phyloP scores from a whole-genome alignment of 1,140 invertebrate genomes.

The Drosophila tani region DNA sequence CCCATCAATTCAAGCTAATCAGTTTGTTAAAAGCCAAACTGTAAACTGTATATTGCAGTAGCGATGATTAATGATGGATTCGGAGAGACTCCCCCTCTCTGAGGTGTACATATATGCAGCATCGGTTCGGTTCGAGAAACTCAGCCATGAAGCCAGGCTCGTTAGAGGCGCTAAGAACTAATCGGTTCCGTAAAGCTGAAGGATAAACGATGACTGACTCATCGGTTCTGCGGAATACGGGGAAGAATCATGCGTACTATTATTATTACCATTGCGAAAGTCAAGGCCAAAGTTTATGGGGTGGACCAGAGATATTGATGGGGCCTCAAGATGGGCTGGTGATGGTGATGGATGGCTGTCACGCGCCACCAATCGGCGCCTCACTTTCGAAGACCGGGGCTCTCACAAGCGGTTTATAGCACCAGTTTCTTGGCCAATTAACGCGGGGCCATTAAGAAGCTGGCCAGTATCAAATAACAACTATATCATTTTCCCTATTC shows the following conservation, averaged over 20 bases:
- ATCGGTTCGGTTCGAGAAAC: slow-evolving; percentile 23
- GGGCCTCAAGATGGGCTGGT: slow-evolving; percentile 12
- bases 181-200: slow-evolving; percentile 74
- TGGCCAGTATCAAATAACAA: slow-evolving; percentile 48
- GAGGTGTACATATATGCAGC: slow-evolving; percentile 62
- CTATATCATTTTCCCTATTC: slow-evolving; percentile 52
- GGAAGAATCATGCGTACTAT: slow-evolving; percentile 10
- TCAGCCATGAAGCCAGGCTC: slow-evolving; percentile 49
- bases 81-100: slow-evolving; percentile 23
- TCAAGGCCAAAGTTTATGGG: slow-evolving; percentile 26
- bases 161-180: slow-evolving; percentile 64
- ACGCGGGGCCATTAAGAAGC: slow-evolving; percentile 49
- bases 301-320: slow-evolving; percentile 7
- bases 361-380: slow-evolving; percentile 46
- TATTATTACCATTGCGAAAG: slow-evolving; percentile 12
- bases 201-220: slow-evolving; percentile 51
- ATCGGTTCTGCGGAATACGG: slow-evolving; percentile 49
- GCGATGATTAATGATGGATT: slow-evolving; percentile 64
- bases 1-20: slow-evolving; percentile 33
- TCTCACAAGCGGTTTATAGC: slow-evolving; percentile 21
- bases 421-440: slow-evolving; percentile 63
- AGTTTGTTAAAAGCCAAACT: slow-evolving; percentile 24
- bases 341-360: slow-evolving; percentile 48
- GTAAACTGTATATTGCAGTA: slow-evolving; percentile 21
- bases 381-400: slow-evolving; percentile 32